Evolutionary conservation across 2,888 invertebrate genomes (phyloP).

Genomic region (Odontothrips loti): DNA sequence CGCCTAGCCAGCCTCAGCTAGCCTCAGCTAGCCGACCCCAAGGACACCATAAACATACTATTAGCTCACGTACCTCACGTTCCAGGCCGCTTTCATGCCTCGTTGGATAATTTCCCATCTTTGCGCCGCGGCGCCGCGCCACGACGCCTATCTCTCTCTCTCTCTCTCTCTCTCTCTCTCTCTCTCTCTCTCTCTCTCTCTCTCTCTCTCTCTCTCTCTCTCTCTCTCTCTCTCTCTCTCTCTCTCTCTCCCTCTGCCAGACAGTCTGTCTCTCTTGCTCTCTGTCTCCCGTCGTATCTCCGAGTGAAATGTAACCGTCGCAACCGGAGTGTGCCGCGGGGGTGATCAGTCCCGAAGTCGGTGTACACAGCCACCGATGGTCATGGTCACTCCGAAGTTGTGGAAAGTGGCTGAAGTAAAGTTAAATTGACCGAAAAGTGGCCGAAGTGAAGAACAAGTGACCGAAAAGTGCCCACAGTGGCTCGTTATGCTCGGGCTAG

Average conservation of each 20-base stretch:
- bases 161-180: background rate
- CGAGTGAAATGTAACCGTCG: no score
- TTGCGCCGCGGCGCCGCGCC: no score
- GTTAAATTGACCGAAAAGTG: no score
- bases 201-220: background rate
- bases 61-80: conserved; percentile 5
- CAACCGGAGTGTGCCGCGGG: background rate
- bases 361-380: background rate
- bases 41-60: conserved; percentile 23
- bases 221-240: background rate
- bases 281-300: no score
- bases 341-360: background rate
- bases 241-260: background rate
- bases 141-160: background rate
- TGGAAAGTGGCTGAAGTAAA: no score
- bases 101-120: background rate
- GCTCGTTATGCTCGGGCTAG: no score
- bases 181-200: background rate
- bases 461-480: no score
- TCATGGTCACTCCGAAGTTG: no score
- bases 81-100: background rate
- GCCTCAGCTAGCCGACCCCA: background rate
- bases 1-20: background rate
- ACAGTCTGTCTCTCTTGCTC: no score
- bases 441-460: no score